Conservation (phyloP, 2,797 vertebrate species). For the Lepilemur ruficaudatus region DNA sequence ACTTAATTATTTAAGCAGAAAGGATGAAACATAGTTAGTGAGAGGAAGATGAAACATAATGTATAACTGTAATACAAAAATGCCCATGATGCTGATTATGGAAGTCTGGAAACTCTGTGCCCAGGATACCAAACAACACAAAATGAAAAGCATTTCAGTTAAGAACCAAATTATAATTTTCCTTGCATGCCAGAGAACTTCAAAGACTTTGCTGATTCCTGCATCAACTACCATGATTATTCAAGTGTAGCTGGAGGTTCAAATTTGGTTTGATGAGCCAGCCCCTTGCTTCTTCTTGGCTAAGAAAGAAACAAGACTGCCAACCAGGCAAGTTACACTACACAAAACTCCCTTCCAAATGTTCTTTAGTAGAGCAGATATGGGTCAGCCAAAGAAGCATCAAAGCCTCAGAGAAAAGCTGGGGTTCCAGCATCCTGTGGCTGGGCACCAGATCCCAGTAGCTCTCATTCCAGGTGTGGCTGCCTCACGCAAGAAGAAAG, state of each 20-base stretch:
- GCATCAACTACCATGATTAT: slow-evolving; percentile 58
- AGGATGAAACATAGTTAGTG: slow-evolving; percentile 17
- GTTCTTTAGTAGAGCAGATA: slow-evolving; percentile 9
- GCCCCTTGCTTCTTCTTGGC: slow-evolving; percentile 68
- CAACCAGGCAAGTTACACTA: slow-evolving; percentile 47
- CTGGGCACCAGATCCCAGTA: not conserved
- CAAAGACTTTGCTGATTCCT: slow-evolving; percentile 65
- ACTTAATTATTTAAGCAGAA: slow-evolving; percentile 9
- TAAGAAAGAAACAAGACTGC: slow-evolving; percentile 56
- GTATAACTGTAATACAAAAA: slow-evolving; percentile 28
- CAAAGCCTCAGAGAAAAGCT: not conserved
- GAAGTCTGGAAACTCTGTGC: not conserved
- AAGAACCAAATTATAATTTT: slow-evolving; percentile 68
- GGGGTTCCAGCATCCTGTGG: not conserved
- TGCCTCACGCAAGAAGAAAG: not conserved
- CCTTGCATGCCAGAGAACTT: slow-evolving; percentile 48
- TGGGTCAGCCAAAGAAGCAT: slow-evolving; percentile 54
- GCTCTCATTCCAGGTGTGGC: not conserved
- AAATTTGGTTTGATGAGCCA: slow-evolving; percentile 63
- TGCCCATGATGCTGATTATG: not conserved
- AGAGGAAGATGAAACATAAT: slow-evolving; percentile 21
- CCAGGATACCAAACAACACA: slow-evolving; percentile 15
- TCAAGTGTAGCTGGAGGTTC: slow-evolving; percentile 59
- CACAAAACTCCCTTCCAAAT: slow-evolving; percentile 39
- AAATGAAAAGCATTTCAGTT: slow-evolving; percentile 60